A percentile compares a stretch with the other conserved stretches of the same genome.
These are phyloP conservation scores for Nylanderia fulva DNA, from an alignment of 1,140 invertebrate genomes.

Conservation along the genomic window DNA sequence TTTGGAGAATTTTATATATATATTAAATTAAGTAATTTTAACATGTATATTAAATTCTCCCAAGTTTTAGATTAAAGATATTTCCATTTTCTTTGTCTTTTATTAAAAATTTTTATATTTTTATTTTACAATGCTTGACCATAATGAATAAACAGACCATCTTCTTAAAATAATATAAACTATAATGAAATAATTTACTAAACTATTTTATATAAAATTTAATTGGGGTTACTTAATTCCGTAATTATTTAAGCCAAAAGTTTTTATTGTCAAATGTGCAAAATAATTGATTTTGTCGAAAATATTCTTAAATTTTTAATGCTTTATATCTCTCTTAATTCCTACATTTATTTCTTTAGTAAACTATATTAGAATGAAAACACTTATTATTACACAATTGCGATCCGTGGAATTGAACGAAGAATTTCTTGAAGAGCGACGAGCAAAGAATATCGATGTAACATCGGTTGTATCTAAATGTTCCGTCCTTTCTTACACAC, in stretches of 20 bases:
- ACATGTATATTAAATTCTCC: slow-evolving; percentile 2
- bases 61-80: not conserved
- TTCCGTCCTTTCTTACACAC: slow-evolving; percentile 13
- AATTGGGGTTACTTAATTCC: not conserved
- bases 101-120: slow-evolving; percentile 6
- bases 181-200: not conserved
- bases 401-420: not conserved
- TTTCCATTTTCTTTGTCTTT: not conserved
- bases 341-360: not conserved
- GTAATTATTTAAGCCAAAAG: not conserved
- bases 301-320: not conserved
- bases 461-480: slow-evolving; percentile 15
- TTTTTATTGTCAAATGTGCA: not conserved
- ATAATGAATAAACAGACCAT: not conserved
- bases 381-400: not conserved
- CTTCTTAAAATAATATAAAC: slow-evolving; percentile 2
- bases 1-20: not conserved
- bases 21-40: not conserved
- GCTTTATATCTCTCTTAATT: not conserved
- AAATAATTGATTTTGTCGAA: not conserved
- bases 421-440: not conserved
- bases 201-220: not conserved
- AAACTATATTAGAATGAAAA: not conserved
- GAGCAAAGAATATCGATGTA: slow-evolving; percentile 28
- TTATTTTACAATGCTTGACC: not conserved